Conservation (phyloP, 2,113 vertebrate genomes). For the Asarcornis scutulata region DNA sequence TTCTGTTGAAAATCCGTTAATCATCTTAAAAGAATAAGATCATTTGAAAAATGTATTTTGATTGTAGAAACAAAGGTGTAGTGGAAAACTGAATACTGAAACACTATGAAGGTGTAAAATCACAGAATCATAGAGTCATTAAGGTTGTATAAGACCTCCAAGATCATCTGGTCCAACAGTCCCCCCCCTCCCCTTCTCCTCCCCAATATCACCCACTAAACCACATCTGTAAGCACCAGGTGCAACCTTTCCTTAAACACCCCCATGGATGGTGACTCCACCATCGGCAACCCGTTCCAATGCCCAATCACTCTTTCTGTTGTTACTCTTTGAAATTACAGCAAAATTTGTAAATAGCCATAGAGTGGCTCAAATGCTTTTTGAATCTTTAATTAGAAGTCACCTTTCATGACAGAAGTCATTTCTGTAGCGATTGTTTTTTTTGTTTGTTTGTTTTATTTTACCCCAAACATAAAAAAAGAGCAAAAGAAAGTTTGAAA, state of each 20-base stretch:
- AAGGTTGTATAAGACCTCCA: too few species aligned
- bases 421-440: background rate
- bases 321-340: background rate
- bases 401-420: background rate
- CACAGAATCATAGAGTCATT: too few species aligned
- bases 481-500: background rate
- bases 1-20: background rate
- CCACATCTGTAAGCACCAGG: too few species aligned
- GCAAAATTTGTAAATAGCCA: background rate
- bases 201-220: too few species aligned
- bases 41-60: background rate
- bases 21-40: background rate
- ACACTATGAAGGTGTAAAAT: background rate
- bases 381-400: background rate
- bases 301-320: too few species aligned
- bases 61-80: background rate
- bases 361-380: background rate
- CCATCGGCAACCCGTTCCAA: too few species aligned
- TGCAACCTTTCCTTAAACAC: too few species aligned
- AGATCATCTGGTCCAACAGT: too few species aligned
- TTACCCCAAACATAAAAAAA: background rate
- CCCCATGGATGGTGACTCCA: too few species aligned
- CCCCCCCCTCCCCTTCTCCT: too few species aligned
- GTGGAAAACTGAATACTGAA: background rate
- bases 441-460: background rate